Base-by-base conservation (phyloP, 1,140 invertebrate genomes). In the Cotesia vestalis region DNA sequence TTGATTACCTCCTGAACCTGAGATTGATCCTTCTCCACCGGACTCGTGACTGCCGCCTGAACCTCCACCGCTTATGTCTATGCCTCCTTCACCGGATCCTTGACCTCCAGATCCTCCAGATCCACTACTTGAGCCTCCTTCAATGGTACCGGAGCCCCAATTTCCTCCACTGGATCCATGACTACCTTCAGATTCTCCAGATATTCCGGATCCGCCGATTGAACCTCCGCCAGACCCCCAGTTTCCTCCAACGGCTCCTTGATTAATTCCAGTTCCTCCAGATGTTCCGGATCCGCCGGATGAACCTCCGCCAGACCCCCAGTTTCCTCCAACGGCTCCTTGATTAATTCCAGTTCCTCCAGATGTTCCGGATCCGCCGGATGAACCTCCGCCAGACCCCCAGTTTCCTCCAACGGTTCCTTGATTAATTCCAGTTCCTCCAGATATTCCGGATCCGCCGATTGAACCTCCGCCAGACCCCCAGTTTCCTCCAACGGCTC, bases 341-440 rank as follows among this genome's bases (percentile, higher is more conserved):
- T 11, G 6, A 62, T 36, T 12, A 3, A 0, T 9, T 27, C 60
- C 38, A 40, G 60, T 4, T 12, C 12, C 20, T 67, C 14, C 14
- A 53, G 14, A 27, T 27, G 1, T 17, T 27, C 64, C 46, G 2
- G 64, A 52, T 5, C 46, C 46, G 4, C 64, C 64, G 14, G 12
- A 17, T 20, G 27, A 27, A 27, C 27, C 27, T 27, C 27, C 27
- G 27, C 1, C 2, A 27, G 27, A 27, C 0, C 27, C 64, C 63
- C 46, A 9, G 27, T 27, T 27, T 69, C 55, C 53, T 60, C 67
- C 27, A 40, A 46, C 59, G 40, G 9, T 35, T 20, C 59, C 60
- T 17, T 11, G 6, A 46, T 34, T 3, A 52, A 8, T 17, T 52
- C 64, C 64, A 17, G n/a, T 4, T 40, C 38, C 38, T 40, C 9